Conservation (phyloP, 1,140 invertebrate genomes). For the Rhagoletis zephyria region DNA sequence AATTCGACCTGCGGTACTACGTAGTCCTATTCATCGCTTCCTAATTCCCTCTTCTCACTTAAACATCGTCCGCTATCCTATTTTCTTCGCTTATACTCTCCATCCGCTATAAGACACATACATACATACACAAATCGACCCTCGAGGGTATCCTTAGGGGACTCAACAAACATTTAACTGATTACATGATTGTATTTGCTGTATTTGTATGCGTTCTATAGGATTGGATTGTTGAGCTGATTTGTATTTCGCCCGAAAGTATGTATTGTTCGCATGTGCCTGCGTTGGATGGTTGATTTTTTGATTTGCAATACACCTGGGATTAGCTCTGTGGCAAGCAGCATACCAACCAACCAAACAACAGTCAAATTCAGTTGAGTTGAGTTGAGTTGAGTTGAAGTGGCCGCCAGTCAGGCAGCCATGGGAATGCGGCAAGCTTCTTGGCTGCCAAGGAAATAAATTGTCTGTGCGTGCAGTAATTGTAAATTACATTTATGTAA, state of each 20-base stretch:
- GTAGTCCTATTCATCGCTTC: neutral
- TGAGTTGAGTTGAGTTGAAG: neutral
- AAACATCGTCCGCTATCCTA: too few species aligned
- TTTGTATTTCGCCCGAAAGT: slow-evolving; percentile 29
- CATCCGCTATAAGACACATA: neutral
- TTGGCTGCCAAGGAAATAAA: slow-evolving; percentile 70
- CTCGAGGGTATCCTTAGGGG: slow-evolving; percentile 53
- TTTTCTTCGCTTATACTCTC: neutral
- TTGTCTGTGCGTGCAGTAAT: slow-evolving; percentile 73
- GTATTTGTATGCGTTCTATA: slow-evolving; percentile 51
- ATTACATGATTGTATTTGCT: slow-evolving; percentile 66
- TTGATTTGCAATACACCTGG: slow-evolving; percentile 73
- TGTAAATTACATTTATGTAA: slow-evolving; percentile 68
- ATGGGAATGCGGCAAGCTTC: slow-evolving; percentile 36
- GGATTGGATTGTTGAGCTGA: slow-evolving; percentile 17
- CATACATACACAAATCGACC: neutral
- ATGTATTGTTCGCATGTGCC: slow-evolving; percentile 55
- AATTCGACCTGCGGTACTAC: neutral
- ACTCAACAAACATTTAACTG: slow-evolving; percentile 73
- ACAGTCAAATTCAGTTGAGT: neutral
- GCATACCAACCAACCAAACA: neutral
- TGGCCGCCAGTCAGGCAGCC: slow-evolving; percentile 32
- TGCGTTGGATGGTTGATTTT: slow-evolving; percentile 58
- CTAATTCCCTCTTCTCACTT: neutral
- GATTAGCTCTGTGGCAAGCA: slow-evolving; percentile 57